Base-by-base conservation (phyloP, 2,797 vertebrate species). In the Centroberyx gerrardi region DNA sequence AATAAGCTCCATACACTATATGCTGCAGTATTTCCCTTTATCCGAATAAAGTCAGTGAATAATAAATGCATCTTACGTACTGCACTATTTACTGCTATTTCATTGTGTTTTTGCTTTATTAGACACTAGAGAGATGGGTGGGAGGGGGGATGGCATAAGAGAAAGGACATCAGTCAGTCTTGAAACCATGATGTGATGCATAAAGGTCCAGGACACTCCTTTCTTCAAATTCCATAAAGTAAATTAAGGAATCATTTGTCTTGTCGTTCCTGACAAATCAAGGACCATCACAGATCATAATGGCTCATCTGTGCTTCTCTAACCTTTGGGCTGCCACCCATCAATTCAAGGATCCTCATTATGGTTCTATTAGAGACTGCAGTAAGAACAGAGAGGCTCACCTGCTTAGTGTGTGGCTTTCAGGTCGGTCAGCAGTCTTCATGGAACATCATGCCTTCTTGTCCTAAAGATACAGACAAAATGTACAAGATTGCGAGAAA, bases 331-430 rank as follows among this genome's bases (percentile, higher is more conserved):
- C 48, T 53, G 29, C 31, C 62, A 74, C 85, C 72, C 59, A 76
- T 89, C 74, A 73, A 46, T 46, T 80, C 55, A 79, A 76, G 73
- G 68, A 73, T 78, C 56, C 67, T 64, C 66, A 46, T 67, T 74
- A 72, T 81, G 81, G 62, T 74, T 84, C 36, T 81, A 29, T 59
- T 40, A 54, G 44, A 56, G 68, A 49, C 70, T 78, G 77, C 28
- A 28, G 40, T 7, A 60, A 55, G 76, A 87, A 77, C 48, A 74
- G 62, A 76, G 72, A 74, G 36, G 78, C 91, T 91, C 87, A 93
- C 92, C 91, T 90, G 73, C 22, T 22, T 22, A 22, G 22, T 56
- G 69, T 55, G 81, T 31, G 38, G 46, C 66, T 69, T 63, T 60
- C 71, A 31, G 80, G 38, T 82, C 62, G 40, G 80, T 55, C 54